These are phyloP conservation scores for Endomychus coccineus DNA, from an alignment of 2,888 invertebrate genomes.

Conservation along the genomic window DNA sequence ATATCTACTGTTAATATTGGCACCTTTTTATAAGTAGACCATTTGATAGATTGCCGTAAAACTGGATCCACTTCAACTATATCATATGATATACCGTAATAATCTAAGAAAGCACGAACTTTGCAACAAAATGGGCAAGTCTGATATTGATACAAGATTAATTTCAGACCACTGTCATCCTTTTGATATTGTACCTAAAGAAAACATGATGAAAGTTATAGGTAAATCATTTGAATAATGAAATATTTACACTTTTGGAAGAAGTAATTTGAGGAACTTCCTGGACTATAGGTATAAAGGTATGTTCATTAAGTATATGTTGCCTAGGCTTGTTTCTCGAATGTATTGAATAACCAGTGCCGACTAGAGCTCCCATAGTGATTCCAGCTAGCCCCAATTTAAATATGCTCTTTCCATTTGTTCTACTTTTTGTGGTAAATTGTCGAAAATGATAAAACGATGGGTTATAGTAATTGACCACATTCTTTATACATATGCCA, in stretches of 20 bases:
- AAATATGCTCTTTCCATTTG: conserved; percentile 20
- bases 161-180: conserved; percentile 62
- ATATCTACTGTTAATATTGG: conserved; percentile 78
- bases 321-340: conserved; percentile 40
- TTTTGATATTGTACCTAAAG: conserved; percentile 57
- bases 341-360: conserved; percentile 47
- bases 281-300: conserved; percentile 33
- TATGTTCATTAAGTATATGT: conserved; percentile 45
- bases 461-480: too few relatives aligned
- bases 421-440: too few relatives aligned
- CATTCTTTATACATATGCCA: too few relatives aligned
- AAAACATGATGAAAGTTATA: conserved; percentile 14
- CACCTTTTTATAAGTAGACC: conserved; percentile 93
- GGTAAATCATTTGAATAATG: conserved; percentile 4
- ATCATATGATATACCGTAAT: conserved; percentile 87
- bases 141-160: conserved; percentile 92
- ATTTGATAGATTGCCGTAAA: conserved; percentile 80
- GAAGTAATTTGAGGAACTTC: conserved; percentile 42
- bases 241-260: conserved; percentile 46
- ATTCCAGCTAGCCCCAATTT: conserved; percentile 40
- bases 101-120: conserved; percentile 84
- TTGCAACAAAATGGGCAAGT: conserved; percentile 98
- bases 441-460: too few relatives aligned
- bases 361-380: conserved; percentile 42
- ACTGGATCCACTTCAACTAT: conserved; percentile 97